Conservation (phyloP, 2,113 vertebrate genomes). For the Cryptomyrus ogoouensis region DNA sequence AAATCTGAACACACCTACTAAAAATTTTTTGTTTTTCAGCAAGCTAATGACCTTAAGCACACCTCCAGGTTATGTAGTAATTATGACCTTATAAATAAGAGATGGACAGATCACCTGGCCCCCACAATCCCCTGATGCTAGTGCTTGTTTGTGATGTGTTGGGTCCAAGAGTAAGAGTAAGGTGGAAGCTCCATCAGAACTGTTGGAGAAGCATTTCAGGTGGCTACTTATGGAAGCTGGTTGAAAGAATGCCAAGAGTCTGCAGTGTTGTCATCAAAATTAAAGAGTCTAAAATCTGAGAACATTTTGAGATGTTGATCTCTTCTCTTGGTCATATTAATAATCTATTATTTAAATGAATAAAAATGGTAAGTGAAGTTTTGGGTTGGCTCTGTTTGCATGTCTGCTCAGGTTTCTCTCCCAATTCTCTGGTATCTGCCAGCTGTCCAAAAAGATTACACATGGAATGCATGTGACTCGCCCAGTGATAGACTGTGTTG, state of each 20-base stretch:
- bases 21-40: not conserved
- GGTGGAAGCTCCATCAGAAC: not conserved
- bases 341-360: not conserved
- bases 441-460: not conserved
- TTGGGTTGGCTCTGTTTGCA: not conserved
- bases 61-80: not conserved
- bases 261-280: not conserved
- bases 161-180: not conserved
- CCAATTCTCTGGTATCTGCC: not conserved
- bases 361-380: not conserved
- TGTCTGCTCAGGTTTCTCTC: not conserved
- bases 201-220: not conserved
- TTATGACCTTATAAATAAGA: not conserved
- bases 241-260: not conserved
- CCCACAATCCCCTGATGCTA: not conserved
- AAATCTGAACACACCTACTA: not conserved
- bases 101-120: not conserved
- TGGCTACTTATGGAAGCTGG: not conserved
- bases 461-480: not conserved
- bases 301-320: not conserved
- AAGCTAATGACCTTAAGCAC: not conserved
- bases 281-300: not conserved
- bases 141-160: not conserved
- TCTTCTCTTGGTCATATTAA: not conserved
- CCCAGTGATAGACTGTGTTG: not conserved